Base-by-base conservation (phyloP, 2,888 invertebrate species). In the Epinotia nisella region DNA sequence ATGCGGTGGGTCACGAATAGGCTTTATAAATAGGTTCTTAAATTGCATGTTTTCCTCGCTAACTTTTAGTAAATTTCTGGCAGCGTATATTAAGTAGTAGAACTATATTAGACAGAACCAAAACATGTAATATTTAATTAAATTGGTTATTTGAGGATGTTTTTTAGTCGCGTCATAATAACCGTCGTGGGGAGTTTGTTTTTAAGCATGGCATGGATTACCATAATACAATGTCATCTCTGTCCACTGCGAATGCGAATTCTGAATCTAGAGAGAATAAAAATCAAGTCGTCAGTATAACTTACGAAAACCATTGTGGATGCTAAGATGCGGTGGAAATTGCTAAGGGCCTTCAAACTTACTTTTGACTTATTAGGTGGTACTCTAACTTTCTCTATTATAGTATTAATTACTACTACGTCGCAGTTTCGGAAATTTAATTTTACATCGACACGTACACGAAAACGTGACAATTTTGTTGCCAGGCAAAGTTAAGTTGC, bases 341-440 rank as follows among this genome's bases (percentile, higher is more conserved):
- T 53, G 59, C 51, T 58, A 49, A 71, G 65, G 65, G 53, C 41
- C 53, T 53, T 59, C 45, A 41, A 65, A 71, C 70, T 58, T 59
- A 59, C 65, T 65, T 65, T 21, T 39, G 65, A 59, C 65, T 60
- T 51, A 51, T 39, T 21, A 65, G 59, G 56, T 24, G 51, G 64
- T 65, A 35, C 21, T 62, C 64, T 39, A 71, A 65, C 51, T 71
- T 71, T 65, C 58, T 65, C 59, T 59, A 65, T 59, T 59, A 65
- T 39, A 71, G 49, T 65, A 71, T 71, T 71, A 65, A 71, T 65
- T 71, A 65, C 65, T 41, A 53, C 17, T 65, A 39, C 29, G 65
- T 21, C 13, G 13, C 65, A 65, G 59, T 71, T 71, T 24, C 41
- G 13, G 17, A 13, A 49, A 65, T 71, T 65, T 49, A 51, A 71